Percentiles rank a stretch among this genome's conserved stretches.
Conservation (phyloP, 1,140 invertebrate genomes). For the Gerris buenoi region DNA sequence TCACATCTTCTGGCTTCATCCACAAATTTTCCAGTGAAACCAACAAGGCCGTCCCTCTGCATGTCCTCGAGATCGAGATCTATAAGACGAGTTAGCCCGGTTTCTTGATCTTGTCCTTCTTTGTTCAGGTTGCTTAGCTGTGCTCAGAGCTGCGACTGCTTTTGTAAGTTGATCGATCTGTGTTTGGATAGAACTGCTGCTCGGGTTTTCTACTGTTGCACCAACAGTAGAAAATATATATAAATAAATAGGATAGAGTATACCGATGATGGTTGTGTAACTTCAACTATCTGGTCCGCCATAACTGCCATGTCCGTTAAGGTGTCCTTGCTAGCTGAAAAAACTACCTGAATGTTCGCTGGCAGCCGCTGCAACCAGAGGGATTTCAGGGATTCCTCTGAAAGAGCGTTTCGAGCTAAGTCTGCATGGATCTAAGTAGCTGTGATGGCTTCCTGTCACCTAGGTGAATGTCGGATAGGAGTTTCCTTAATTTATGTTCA, state of each 20-base stretch:
- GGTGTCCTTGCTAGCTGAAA: background rate
- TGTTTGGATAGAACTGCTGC: background rate
- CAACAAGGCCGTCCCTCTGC: slow-evolving; percentile 5
- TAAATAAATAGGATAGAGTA: too few relatives aligned
- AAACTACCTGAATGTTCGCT: background rate
- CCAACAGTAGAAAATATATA: too few relatives aligned
- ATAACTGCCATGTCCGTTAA: slow-evolving; percentile 1
- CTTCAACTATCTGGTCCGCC: slow-evolving; percentile 6
- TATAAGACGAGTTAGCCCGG: background rate
- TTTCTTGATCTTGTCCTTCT: background rate
- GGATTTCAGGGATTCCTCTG: slow-evolving; percentile 24
- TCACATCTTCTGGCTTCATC: slow-evolving; percentile 19
- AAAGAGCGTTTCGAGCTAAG: slow-evolving; percentile 16
- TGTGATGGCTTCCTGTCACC: slow-evolving; percentile 27
- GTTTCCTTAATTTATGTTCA: too few relatives aligned
- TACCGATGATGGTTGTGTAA: background rate
- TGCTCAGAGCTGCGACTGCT: too few relatives aligned
- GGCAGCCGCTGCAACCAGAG: slow-evolving; percentile 1
- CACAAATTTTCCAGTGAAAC: slow-evolving; percentile 11
- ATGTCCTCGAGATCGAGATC: background rate
- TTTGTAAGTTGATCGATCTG: background rate
- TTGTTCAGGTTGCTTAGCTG: background rate
- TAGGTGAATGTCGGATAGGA: slow-evolving; percentile 8
- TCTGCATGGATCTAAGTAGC: slow-evolving; percentile 22
- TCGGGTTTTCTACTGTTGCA: too few relatives aligned